These are phyloP conservation scores for Chrysochloris asiatica DNA, from an alignment of 2,113 vertebrate genomes.

Conservation along the genomic window DNA sequence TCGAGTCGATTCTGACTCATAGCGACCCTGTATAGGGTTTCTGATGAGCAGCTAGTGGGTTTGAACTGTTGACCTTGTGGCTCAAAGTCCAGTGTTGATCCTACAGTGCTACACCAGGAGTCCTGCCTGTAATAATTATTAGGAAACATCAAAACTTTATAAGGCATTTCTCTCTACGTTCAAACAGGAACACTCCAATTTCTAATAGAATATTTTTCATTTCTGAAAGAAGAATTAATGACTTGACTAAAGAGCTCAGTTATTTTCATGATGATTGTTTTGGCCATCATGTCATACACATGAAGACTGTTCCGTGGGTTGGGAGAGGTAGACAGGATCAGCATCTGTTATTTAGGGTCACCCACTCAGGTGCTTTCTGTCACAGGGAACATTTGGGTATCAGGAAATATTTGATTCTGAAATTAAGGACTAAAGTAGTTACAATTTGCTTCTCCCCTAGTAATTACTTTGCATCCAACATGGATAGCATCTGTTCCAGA, in stretches of 20 bases:
- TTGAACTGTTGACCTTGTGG: no score
- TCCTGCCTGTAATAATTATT: not conserved
- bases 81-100: no score
- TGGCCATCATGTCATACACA: conserved; percentile 9
- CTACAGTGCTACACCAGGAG: no score
- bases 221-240: conserved; percentile 36
- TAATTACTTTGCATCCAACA: conserved; percentile 64
- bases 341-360: not conserved
- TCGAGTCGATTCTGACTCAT: no score
- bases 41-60: no score
- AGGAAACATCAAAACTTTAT: not conserved
- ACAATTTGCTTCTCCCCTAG: conserved; percentile 67
- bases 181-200: not conserved
- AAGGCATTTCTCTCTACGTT: not conserved
- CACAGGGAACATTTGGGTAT: conserved; percentile 33
- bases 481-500: conserved; percentile 70
- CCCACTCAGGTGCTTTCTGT: conserved; percentile 15
- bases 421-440: conserved; percentile 45
- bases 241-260: not conserved
- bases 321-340: not conserved
- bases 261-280: conserved; percentile 29
- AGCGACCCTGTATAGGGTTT: no score
- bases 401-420: conserved; percentile 68
- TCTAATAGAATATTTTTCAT: not conserved
- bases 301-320: not conserved